These are phyloP conservation scores for Hyposoter didymator DNA, from an alignment of 2,888 invertebrate species.

Conservation along the genomic window DNA sequence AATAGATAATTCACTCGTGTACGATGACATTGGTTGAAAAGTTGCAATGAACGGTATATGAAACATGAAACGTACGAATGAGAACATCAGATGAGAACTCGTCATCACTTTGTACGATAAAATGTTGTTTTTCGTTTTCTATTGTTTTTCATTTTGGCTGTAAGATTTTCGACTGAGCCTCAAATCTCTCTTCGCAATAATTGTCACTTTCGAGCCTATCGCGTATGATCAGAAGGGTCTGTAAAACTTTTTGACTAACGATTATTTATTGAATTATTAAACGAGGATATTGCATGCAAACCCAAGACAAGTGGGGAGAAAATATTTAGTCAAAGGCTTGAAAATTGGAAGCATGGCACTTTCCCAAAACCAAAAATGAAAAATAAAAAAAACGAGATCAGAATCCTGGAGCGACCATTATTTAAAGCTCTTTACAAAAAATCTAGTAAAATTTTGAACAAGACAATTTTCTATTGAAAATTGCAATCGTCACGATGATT, in stretches of 20 bases:
- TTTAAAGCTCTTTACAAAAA: too few species aligned
- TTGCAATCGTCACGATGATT: too few species aligned
- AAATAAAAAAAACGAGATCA: too few species aligned
- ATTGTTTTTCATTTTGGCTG: background rate
- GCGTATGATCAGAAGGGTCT: background rate
- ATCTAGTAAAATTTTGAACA: too few species aligned
- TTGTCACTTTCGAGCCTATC: background rate
- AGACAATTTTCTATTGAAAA: too few species aligned
- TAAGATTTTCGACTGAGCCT: background rate
- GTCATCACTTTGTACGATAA: background rate
- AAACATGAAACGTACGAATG: background rate
- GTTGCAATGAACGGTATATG: conserved; percentile 3
- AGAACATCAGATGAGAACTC: background rate
- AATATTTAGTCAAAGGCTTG: too few species aligned
- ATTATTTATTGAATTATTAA: background rate
- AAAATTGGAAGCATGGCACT: too few species aligned
- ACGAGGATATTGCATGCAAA: background rate
- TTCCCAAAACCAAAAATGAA: too few species aligned
- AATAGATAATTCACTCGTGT: background rate
- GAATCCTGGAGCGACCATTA: too few species aligned
- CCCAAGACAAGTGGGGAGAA: background rate
- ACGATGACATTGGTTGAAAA: background rate
- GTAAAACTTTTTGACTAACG: background rate
- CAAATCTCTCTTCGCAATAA: background rate
- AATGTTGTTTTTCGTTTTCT: background rate